Conservation (phyloP, 2,888 invertebrate genomes). For the Rhogogaster chlorosoma region DNA sequence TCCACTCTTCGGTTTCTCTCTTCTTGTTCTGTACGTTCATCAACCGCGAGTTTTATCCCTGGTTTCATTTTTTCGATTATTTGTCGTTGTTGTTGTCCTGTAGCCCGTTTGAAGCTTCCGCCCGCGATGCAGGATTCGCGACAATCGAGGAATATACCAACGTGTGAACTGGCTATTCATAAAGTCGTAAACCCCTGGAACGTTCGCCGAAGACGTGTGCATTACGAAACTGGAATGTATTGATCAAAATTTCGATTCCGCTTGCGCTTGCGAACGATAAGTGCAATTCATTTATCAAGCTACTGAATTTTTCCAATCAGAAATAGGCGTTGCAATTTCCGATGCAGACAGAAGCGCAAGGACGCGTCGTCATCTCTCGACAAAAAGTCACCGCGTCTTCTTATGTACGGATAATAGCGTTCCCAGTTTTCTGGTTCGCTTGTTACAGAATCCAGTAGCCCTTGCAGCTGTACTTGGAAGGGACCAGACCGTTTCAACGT, state of each 20-base stretch:
- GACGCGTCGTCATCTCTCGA: neutral
- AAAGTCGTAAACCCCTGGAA: neutral
- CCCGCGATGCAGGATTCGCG: neutral
- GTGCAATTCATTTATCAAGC: neutral
- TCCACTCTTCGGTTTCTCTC: constrained; percentile 41
- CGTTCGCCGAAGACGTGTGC: neutral
- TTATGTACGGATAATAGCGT: constrained; percentile 6
- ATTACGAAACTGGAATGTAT: neutral
- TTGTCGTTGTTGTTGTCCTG: neutral
- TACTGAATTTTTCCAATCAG: neutral
- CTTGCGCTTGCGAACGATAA: too few relatives aligned
- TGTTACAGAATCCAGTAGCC: constrained; percentile 45
- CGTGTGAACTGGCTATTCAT: neutral
- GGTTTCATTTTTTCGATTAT: constrained; percentile 54
- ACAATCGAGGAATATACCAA: neutral
- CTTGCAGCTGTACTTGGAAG: neutral
- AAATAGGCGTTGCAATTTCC: neutral
- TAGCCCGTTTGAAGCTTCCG: constrained; percentile 17
- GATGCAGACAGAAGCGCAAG: constrained; percentile 3
- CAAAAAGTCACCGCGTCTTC: constrained; percentile 33
- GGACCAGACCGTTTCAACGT: neutral
- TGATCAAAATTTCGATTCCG: neutral
- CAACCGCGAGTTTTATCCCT: constrained; percentile 30
- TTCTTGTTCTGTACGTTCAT: constrained; percentile 3
- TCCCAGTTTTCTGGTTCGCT: constrained; percentile 6